These are phyloP conservation scores for Aphodius sticticus DNA, from an alignment of 2,888 invertebrate genomes.

Conservation along the genomic window DNA sequence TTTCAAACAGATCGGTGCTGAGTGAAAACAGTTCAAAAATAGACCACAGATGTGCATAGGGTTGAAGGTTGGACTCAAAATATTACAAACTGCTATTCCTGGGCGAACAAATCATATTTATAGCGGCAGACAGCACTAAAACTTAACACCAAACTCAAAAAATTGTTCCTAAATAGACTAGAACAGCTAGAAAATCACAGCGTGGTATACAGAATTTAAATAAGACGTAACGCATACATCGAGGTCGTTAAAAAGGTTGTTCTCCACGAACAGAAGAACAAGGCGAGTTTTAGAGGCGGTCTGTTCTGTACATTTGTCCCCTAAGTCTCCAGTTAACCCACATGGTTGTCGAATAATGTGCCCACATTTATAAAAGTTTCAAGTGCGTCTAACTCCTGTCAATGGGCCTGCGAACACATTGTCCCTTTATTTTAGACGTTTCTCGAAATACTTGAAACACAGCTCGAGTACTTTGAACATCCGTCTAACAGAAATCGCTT, in stretches of 20 bases:
- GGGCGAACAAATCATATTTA: not conserved
- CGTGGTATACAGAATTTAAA: not conserved
- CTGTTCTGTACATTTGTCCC: not conserved
- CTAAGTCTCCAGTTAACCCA: not conserved
- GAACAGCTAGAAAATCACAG: not conserved
- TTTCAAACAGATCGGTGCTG: not conserved
- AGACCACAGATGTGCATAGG: not conserved
- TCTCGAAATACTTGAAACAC: not conserved
- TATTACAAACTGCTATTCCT: not conserved
- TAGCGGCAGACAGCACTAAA: not conserved
- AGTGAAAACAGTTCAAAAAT: not conserved
- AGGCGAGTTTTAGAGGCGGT: not conserved
- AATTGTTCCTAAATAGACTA: not conserved
- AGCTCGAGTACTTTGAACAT: not conserved
- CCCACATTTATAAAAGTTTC: not conserved
- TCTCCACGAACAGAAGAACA: not conserved
- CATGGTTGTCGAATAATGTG: not conserved
- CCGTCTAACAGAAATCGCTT: not conserved
- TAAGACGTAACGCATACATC: not conserved
- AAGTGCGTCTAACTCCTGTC: not conserved
- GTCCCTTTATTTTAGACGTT: not conserved
- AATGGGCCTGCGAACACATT: not conserved
- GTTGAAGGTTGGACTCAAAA: not conserved
- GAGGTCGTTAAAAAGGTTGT: not conserved
- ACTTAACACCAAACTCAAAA: not conserved